These are phyloP conservation scores for Formica selysi DNA, from an alignment of 1,140 invertebrate species.

Conservation along the genomic window DNA sequence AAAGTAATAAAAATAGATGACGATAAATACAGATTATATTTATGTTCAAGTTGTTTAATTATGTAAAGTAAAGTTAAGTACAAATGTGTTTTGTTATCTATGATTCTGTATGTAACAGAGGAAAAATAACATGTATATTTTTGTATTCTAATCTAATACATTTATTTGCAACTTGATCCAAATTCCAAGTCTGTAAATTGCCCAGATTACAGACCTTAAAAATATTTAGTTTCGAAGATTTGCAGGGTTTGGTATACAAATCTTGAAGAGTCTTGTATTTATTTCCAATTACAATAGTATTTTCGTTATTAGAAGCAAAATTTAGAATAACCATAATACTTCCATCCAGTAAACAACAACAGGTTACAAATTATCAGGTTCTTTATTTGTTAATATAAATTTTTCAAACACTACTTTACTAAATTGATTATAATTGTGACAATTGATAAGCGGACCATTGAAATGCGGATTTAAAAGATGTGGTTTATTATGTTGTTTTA, in stretches of 20 bases:
- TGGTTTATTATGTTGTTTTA: neutral
- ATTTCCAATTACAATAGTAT: slow-evolving; percentile 1
- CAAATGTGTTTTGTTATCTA: neutral
- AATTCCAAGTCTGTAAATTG: slow-evolving; percentile 8
- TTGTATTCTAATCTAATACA: slow-evolving; percentile 35
- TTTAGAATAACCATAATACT: slow-evolving; percentile 13
- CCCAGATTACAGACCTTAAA: neutral
- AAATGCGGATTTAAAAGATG: slow-evolving; percentile 21
- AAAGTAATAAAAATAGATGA: too few species aligned
- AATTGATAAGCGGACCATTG: slow-evolving; percentile 20
- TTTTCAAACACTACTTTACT: slow-evolving; percentile 4
- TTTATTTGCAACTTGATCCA: slow-evolving; percentile 20
- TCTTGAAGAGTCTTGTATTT: neutral
- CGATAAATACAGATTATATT: too few species aligned
- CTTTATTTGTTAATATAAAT: slow-evolving; percentile 3
- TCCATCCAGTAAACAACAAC: neutral
- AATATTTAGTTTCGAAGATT: slow-evolving; percentile 19
- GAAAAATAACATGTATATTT: slow-evolving; percentile 13
- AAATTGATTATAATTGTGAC: slow-evolving; percentile 20
- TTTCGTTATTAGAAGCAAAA: slow-evolving; percentile 15
- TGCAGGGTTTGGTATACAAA: slow-evolving; percentile 24
- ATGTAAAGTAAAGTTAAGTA: too few species aligned
- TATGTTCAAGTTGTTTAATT: too few species aligned
- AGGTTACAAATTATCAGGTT: slow-evolving; percentile 20
- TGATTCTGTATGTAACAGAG: slow-evolving; percentile 9